phyloP scores from a whole-genome alignment of 2,797 vertebrate genomes.

The Aldrovandia affinis region DNA sequence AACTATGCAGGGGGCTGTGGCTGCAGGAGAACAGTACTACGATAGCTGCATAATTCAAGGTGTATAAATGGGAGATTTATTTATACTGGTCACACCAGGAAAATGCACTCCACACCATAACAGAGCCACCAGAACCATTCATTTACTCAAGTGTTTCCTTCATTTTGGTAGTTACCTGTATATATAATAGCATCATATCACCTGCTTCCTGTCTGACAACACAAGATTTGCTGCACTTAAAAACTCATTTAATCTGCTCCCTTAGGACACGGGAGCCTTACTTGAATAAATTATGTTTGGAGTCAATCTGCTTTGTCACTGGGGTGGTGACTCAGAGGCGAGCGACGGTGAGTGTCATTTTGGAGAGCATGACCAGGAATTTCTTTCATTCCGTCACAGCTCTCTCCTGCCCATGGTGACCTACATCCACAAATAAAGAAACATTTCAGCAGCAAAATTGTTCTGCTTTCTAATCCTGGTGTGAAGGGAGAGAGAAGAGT shows the following conservation, averaged over 20 bases:
- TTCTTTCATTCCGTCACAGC: not conserved
- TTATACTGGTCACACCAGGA: too few relatives aligned
- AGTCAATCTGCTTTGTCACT: not conserved
- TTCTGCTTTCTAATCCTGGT: not conserved
- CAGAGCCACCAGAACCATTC: too few relatives aligned
- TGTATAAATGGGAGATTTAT: too few relatives aligned
- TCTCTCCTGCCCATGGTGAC: slow-evolving; percentile 15
- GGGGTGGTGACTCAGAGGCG: not conserved
- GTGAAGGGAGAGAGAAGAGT: not conserved
- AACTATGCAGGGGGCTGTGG: too few relatives aligned
- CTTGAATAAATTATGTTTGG: not conserved
- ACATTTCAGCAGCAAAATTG: slow-evolving; percentile 11
- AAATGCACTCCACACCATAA: too few relatives aligned
- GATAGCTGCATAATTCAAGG: too few relatives aligned
- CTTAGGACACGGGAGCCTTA: not conserved
- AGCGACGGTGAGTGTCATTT: not conserved
- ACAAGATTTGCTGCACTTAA: not conserved
- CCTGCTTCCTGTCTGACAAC: not conserved
- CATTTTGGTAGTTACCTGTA: too few relatives aligned
- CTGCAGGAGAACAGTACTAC: too few relatives aligned
- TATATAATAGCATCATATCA: not conserved
- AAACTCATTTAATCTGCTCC: not conserved
- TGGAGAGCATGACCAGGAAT: not conserved
- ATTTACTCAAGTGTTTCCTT: too few relatives aligned
- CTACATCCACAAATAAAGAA: slow-evolving; percentile 8